These are phyloP conservation scores for Oncorhynchus clarkii DNA, from an alignment of 2,113 vertebrate species.

Conservation along the genomic window DNA sequence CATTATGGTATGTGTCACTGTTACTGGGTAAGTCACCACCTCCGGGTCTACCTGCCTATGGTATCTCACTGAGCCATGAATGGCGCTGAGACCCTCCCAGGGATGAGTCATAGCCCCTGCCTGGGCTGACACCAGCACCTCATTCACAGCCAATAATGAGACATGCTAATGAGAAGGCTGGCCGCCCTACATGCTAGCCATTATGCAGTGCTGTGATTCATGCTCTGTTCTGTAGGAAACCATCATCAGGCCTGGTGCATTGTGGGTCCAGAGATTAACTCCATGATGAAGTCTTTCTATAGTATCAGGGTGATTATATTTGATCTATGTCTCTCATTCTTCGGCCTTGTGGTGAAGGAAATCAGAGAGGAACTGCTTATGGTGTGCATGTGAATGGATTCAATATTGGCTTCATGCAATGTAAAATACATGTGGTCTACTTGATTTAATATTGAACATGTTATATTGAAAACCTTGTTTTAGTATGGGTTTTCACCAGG, in stretches of 20 bases:
- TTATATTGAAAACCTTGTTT: too few species aligned
- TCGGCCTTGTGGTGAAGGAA: too few species aligned
- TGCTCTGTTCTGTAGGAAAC: neutral
- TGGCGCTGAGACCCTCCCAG: constrained; percentile 61
- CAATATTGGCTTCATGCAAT: too few species aligned
- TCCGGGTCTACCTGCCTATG: neutral
- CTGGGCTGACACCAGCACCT: constrained; percentile 56
- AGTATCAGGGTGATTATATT: neutral
- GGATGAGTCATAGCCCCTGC: neutral
- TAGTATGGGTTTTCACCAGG: too few species aligned
- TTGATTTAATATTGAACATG: too few species aligned
- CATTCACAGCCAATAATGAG: constrained; percentile 76
- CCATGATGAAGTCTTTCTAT: neutral
- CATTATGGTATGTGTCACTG: too few species aligned
- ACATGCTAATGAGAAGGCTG: constrained; percentile 74
- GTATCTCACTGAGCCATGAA: constrained; percentile 45
- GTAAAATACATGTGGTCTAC: too few species aligned
- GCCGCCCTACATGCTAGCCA: constrained; percentile 62
- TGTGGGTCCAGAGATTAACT: constrained; percentile 35
- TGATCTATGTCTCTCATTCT: too few species aligned
- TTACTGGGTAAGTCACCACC: too few species aligned
- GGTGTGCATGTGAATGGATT: too few species aligned
- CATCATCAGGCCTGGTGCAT: constrained; percentile 48
- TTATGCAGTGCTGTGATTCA: constrained; percentile 43
- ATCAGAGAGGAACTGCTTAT: too few species aligned